Base-by-base conservation (phyloP, 2,797 vertebrate species). In the Rhynchonycteris naso region DNA sequence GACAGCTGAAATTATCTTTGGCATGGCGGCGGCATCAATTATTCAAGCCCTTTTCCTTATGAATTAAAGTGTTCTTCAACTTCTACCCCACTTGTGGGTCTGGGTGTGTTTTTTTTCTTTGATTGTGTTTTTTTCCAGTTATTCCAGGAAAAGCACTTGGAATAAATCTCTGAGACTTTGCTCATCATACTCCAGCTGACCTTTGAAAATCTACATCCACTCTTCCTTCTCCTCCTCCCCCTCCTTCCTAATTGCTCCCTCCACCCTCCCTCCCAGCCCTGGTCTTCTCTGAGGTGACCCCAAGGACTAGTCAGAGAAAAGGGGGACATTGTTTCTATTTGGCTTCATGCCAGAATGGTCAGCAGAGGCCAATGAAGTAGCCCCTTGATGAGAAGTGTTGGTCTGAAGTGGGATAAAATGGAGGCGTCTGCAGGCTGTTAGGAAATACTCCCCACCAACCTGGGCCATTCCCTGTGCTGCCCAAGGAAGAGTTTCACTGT, bases 1-100 rank as follows among this genome's bases (percentile, higher is more conserved):
- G 98, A 97, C 97, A 97, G 97, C 97, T 98, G 98, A 98, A 98
- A 98, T 99, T 98, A 98, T 98, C 98, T 98, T 98, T 98, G 98
- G 98, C 98, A 98, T 98, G 97, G 97, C 97, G 97, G 98, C 97
- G 91, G 97, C 97, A 98, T 98, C 98, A 98, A 98, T 98, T 98
- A 98, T 98, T 98, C 97, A 98, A 93, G 98, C 95, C 97, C 98
- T 98, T 98, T 98, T 98, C 98, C 98, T 98, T 98, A 98, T 98
- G 98, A 98, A 98, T 98, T 98, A 98, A 98, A 98, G 98, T 98
- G 97, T 98, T 98, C 97, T 98, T 98, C 98, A 97, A 98, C 96
- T 98, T 97, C 98, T 97, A 97, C 97, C 97, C 98, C 97, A 97
- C 96, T 98, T 91, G 93, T 93, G 92, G 90, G 92, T 61, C 83